Conservation (phyloP, 2,797 vertebrate genomes). For the Intellagama lesueurii region DNA sequence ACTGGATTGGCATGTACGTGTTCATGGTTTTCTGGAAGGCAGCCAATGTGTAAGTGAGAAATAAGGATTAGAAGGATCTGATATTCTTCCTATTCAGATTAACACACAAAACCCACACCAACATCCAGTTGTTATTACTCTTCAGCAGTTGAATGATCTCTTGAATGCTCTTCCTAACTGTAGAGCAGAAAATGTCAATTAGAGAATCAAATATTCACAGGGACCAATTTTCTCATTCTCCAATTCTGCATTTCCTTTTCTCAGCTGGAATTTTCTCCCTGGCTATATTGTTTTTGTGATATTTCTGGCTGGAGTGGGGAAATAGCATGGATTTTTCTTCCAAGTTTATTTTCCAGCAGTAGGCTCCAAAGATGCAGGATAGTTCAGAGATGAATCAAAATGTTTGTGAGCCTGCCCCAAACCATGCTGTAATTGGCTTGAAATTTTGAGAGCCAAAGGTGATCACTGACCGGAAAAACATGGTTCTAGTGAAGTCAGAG, state of each 20-base stretch:
- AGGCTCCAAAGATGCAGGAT: conserved; percentile 39
- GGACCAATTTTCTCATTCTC: conserved; percentile 63
- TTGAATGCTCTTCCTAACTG: not conserved
- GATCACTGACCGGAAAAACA: not conserved
- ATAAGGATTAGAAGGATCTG: not conserved
- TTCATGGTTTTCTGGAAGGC: not conserved
- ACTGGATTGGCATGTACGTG: not conserved
- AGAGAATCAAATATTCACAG: conserved; percentile 28
- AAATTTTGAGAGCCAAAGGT: not conserved
- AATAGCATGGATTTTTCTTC: conserved; percentile 55
- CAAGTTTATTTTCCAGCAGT: conserved; percentile 62
- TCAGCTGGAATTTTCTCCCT: conserved; percentile 57
- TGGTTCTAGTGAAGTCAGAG: not conserved
- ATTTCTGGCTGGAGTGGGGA: conserved; percentile 61
- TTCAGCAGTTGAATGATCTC: not conserved
- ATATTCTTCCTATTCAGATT: conserved; percentile 3
- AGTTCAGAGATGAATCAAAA: conserved; percentile 7
- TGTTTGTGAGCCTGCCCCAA: conserved; percentile 37
- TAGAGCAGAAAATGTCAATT: conserved; percentile 43
- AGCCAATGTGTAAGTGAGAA: not conserved
- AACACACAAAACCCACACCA: not conserved
- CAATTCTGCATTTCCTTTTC: conserved; percentile 58
- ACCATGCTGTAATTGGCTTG: not conserved
- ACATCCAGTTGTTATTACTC: not conserved
- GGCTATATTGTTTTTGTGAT: conserved; percentile 66